Evolutionary conservation across 1,140 invertebrate genomes (phyloP), one percentile per base, ranked within the genome.

Genomic region (Anoplolepis gracilipes): DNA sequence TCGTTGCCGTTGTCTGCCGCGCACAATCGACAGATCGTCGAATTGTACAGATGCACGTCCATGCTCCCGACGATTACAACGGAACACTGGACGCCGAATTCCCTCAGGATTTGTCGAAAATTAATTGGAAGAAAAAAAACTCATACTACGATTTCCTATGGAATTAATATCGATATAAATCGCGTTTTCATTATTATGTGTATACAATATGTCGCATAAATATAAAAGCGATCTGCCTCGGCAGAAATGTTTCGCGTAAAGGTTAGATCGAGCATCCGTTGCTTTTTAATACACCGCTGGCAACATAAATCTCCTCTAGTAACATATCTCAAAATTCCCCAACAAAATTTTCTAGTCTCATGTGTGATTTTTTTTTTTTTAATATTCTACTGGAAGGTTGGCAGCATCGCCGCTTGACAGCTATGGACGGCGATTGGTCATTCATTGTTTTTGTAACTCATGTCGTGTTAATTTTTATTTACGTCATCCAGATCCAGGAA

Each of bases 21-120:
- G 95, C 97, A 97, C 93, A 97, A 95, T 95, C 97, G 95, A 95
- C 97, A 97, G 95, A 97, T 95, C 85, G 95, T 96, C 86, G 97
- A 97, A 93, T 97, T 95, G 93, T 96, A 96, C 67, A 97, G 95
- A 53, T 70, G 75, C 77, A 93, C 91, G 62, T 93, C 93, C 93
- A 94, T 94, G 69, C 61, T 85, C 16, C 2, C 30, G 36, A 36
- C 13, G 11, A 57, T 28, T n/a, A 25, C 13, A 25, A 28, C n/a
- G 33, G 53, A 16, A 7, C 30, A 39, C 10, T 7, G 19, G 39
- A 13, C 16, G 19, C 53, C 16, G 19, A 33, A 33, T 42, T 62
- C 16, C n/a, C 13, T 5, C 19, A 13, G 36, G 16, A n/a, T n/a
- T 8, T 28, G 4, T n/a, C 7, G 1, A 53, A n/a, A 25, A n/a